These are phyloP conservation scores for Holacanthus passer DNA, from an alignment of 2,113 vertebrate species.

Conservation along the genomic window DNA sequence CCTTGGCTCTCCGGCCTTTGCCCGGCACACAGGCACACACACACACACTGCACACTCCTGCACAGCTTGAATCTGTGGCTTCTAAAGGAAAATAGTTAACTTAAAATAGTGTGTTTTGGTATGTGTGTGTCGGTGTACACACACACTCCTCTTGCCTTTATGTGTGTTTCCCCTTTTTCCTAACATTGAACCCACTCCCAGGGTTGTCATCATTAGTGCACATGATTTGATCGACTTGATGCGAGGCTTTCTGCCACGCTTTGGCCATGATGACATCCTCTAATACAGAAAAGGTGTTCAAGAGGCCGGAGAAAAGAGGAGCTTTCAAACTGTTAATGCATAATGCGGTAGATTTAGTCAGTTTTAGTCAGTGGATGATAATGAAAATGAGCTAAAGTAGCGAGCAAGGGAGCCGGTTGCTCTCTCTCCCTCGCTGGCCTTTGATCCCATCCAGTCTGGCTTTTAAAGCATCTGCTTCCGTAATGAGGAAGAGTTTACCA, in stretches of 20 bases:
- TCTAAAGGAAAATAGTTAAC: constrained; percentile 53
- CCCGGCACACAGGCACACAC: constrained; percentile 46
- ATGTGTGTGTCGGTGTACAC: neutral
- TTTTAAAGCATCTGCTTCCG: constrained; percentile 81
- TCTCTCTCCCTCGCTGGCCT: constrained; percentile 74
- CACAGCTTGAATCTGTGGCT: constrained; percentile 41
- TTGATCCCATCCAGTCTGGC: constrained; percentile 79
- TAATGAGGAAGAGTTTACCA: constrained; percentile 84
- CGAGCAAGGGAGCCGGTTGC: constrained; percentile 54
- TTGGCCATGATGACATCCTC: constrained; percentile 47
- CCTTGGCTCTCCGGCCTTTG: constrained; percentile 59
- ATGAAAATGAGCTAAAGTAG: constrained; percentile 80
- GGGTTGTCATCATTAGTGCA: constrained; percentile 30
- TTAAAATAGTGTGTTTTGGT: constrained; percentile 22
- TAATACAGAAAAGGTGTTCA: constrained; percentile 51
- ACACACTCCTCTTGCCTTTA: neutral
- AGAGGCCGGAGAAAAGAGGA: constrained; percentile 58
- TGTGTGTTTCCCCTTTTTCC: neutral
- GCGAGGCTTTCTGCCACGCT: constrained; percentile 35
- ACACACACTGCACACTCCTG: constrained; percentile 3
- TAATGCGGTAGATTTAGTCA: constrained; percentile 73
- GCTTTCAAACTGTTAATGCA: constrained; percentile 83
- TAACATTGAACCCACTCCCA: neutral
- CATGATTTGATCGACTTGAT: constrained; percentile 55
- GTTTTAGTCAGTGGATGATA: constrained; percentile 75